phyloP scores from a whole-genome alignment of 2,888 invertebrate genomes.

The Lysandra bellargus region DNA sequence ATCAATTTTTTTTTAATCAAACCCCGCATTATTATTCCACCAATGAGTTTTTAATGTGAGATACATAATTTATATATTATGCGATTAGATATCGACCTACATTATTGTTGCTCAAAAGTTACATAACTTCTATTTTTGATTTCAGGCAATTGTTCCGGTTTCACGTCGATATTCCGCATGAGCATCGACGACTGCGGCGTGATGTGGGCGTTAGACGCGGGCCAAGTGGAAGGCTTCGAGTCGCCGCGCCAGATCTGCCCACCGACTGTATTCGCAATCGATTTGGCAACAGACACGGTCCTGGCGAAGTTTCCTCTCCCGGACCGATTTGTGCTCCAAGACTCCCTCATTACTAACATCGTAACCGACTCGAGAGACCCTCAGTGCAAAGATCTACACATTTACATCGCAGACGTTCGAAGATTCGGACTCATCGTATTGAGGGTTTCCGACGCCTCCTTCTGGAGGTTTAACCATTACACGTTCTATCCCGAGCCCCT shows the following conservation, averaged over 20 bases:
- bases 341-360: slow-evolving; percentile 85
- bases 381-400: slow-evolving; percentile 82
- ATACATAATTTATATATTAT: neutral
- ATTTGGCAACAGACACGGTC: slow-evolving; percentile 83
- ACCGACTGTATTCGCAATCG: slow-evolving; percentile 87
- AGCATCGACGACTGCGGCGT: slow-evolving; percentile 88
- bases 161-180: slow-evolving; percentile 90
- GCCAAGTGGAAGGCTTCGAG: slow-evolving; percentile 85
- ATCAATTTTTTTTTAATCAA: slow-evolving; percentile 11
- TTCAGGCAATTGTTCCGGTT: slow-evolving; percentile 76
- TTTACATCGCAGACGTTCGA: slow-evolving; percentile 86
- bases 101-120: neutral
- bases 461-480: slow-evolving; percentile 85
- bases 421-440: slow-evolving; percentile 83
- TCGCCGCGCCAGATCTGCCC: slow-evolving; percentile 84
- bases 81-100: slow-evolving; percentile 6
- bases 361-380: slow-evolving; percentile 83
- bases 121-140: slow-evolving; percentile 37
- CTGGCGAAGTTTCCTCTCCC: slow-evolving; percentile 84
- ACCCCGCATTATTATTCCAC: neutral
- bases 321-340: slow-evolving; percentile 82
- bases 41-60: neutral
- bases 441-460: slow-evolving; percentile 78
- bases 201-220: slow-evolving; percentile 90
- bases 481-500: slow-evolving; percentile 87